Evolutionary conservation across 2,888 invertebrate genomes (phyloP).

Genomic region (Xestia ashworthii): DNA sequence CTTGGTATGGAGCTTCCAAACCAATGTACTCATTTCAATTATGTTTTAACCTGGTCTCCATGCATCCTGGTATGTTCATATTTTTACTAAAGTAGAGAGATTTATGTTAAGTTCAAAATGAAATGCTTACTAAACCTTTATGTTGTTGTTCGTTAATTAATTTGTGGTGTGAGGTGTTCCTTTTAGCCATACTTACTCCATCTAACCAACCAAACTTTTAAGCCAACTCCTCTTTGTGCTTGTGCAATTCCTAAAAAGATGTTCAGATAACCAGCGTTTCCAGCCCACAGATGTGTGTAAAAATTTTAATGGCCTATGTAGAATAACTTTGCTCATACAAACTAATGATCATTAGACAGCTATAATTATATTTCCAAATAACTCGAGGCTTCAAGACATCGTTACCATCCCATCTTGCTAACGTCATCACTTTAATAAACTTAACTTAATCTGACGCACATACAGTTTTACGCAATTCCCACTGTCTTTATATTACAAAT

Average conservation of each 20-base stretch:
- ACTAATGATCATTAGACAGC: not conserved
- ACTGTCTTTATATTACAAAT: conserved; percentile 14
- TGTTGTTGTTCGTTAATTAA: not conserved
- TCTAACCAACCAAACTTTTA: not conserved
- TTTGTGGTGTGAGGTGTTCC: not conserved
- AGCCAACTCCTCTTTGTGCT: not conserved
- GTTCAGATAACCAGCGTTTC: not conserved
- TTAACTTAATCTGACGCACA: conserved; percentile 55
- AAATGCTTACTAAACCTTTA: not conserved
- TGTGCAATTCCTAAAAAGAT: not conserved
- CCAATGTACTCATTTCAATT: conserved; percentile 11
- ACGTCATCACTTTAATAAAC: conserved; percentile 36
- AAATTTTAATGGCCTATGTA: not conserved
- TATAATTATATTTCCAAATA: not conserved
- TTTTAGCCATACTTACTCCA: not conserved
- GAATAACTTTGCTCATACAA: not conserved
- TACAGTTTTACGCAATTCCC: conserved; percentile 3
- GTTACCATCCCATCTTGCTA: conserved; percentile 15
- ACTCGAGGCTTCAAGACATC: conserved; percentile 20
- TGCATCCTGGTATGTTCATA: not conserved
- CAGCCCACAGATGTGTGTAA: not conserved
- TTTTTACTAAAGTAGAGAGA: not conserved
- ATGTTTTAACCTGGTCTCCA: conserved; percentile 5
- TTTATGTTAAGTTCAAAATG: not conserved
- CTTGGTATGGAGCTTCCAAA: not conserved